A percentile compares a stretch with the other conserved stretches of the same genome.
Conservation (phyloP, 2,888 invertebrate species). For the Melipona beecheii region DNA sequence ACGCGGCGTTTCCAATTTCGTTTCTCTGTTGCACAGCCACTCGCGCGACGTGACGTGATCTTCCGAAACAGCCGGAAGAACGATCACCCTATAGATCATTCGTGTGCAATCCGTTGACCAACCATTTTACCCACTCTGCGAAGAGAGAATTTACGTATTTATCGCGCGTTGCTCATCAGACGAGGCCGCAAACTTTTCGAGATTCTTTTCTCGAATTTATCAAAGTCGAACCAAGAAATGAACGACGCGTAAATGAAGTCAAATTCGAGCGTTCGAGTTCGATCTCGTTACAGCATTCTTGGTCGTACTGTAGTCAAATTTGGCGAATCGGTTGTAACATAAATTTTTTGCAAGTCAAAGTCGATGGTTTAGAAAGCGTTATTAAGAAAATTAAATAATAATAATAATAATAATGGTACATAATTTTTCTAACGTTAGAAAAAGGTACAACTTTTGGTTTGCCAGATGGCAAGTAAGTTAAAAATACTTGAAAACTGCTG, state of each 20-base stretch:
- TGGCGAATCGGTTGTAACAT: not conserved
- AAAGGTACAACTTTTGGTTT: too few relatives aligned
- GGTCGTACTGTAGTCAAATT: not conserved
- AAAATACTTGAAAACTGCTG: too few relatives aligned
- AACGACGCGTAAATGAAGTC: not conserved
- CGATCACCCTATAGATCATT: not conserved
- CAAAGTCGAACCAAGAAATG: not conserved
- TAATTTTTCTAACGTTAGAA: too few relatives aligned
- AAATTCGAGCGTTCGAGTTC: not conserved
- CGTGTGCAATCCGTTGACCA: not conserved
- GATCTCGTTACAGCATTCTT: not conserved
- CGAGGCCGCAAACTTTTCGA: not conserved
- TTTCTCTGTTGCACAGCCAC: not conserved
- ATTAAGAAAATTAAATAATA: too few relatives aligned
- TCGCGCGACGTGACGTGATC: not conserved
- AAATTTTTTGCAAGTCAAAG: not conserved
- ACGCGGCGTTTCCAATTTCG: not conserved
- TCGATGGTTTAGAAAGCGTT: too few relatives aligned
- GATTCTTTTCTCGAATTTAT: not conserved
- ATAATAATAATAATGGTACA: too few relatives aligned
- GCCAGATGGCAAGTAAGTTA: too few relatives aligned
- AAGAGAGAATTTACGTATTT: slow-evolving; percentile 5
- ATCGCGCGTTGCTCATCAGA: slow-evolving; percentile 26
- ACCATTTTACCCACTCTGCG: not conserved
- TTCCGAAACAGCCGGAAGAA: not conserved